Evolutionary conservation across 2,797 vertebrate species (phyloP).

Genomic region (Serranus cabrilla): DNA sequence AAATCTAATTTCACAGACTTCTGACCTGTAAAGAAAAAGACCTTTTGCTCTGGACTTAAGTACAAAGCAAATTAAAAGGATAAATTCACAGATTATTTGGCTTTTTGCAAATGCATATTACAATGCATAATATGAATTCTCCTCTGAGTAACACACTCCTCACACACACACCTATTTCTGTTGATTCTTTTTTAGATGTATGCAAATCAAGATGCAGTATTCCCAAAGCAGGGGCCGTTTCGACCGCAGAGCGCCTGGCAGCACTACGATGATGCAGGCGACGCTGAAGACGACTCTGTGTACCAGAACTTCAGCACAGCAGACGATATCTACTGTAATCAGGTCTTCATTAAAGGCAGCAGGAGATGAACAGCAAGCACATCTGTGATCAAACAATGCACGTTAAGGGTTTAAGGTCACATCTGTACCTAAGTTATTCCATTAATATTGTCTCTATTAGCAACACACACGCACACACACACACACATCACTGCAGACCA

Average conservation of each 20-base stretch:
- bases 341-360: neutral
- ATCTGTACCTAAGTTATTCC: neutral
- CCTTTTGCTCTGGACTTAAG: too few species aligned
- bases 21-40: too few species aligned
- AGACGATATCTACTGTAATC: constrained; percentile 26
- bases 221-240: fast-evolving
- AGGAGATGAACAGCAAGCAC: neutral
- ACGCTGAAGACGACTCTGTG: constrained; percentile 8
- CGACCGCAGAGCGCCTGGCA: neutral
- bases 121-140: neutral
- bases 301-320: constrained; percentile 1
- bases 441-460: neutral
- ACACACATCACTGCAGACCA: neutral
- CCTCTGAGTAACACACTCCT: neutral
- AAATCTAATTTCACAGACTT: too few species aligned
- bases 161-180: neutral
- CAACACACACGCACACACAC: too few species aligned
- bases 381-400: neutral
- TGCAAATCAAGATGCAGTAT: neutral
- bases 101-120: neutral
- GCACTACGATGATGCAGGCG: neutral
- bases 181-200: constrained; percentile 34
- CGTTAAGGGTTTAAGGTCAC: neutral
- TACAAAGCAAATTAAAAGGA: neutral
- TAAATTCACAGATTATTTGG: neutral